Base-by-base conservation (phyloP, 1,140 invertebrate species). In the Teleopsis dalmanni region DNA sequence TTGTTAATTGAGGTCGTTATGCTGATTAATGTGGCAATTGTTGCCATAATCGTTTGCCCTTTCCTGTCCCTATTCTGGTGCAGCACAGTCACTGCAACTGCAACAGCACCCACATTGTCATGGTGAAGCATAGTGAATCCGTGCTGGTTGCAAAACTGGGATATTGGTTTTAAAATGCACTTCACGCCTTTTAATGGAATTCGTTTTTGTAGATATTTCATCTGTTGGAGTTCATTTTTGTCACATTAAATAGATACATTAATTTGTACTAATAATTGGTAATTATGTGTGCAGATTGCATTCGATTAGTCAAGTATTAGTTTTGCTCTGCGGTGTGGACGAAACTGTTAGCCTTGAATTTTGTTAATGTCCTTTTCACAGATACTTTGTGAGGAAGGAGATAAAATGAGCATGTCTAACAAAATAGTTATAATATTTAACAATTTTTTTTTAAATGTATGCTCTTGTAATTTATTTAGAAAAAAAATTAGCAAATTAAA, bases 1-100 rank as follows among this genome's bases (percentile, higher is more conserved):
- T 46, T 46, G 33, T 70, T 88, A 89, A 64, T 84, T 73, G 50
- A 85, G 84, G 60, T 74, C 71, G 57, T 67, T 53, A 54, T 53
- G 61, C 57, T 52, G 58, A 61, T 64, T 57, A 61, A 57, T 57
- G 55, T 33, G 47, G 42, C 53, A 59, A 60, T 56, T 57, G 57
- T 37, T 40, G 44, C 29, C 33, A 31, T 29, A 46, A 46, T 31
- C 35, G 25, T 43, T 16, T 43, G 41, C 16, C 13, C 27, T 43
- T 43, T 25, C 31, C n/a, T n/a, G n/a, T 43, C 41, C 11, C 11
- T 13, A 29, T 9, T 8, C 22, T 3, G 7, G 25, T 23, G 16
- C 21, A 40, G 11, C 13, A 23, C 37, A 40, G 1, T n/a, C 35
- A 10, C 3, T 37, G 7, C n/a, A n/a, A n/a, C n/a, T 18, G 6